Percentiles rank a stretch among this genome's conserved stretches.
Conservation (phyloP, 2,797 vertebrate genomes). For the Microctenopoma lineatum region DNA sequence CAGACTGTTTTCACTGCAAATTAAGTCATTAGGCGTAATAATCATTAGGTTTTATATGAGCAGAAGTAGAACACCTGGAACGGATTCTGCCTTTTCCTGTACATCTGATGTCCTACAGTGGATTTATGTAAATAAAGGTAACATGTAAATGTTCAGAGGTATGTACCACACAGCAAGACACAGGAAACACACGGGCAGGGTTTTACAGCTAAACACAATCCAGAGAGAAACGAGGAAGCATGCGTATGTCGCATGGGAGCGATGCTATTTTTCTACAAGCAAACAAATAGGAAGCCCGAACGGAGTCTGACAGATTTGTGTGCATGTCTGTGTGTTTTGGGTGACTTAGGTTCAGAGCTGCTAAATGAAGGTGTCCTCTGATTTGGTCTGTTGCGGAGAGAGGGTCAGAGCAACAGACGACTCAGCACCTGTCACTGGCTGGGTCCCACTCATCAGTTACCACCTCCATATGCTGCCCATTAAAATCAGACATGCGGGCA, state of each 20-base stretch:
- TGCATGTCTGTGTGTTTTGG: conserved; percentile 13
- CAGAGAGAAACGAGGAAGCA: neutral
- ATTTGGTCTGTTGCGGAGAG: conserved; percentile 49
- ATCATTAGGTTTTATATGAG: neutral
- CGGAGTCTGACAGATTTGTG: neutral
- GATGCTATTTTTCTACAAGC: neutral
- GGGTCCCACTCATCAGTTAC: conserved; percentile 78
- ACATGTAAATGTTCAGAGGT: neutral
- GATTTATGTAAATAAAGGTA: neutral
- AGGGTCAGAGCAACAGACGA: conserved; percentile 66
- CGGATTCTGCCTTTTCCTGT: neutral
- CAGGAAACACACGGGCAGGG: neutral
- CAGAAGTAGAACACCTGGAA: neutral
- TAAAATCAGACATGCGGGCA: conserved; percentile 78
- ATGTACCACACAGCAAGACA: neutral
- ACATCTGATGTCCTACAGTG: neutral
- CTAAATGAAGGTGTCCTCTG: conserved; percentile 73
- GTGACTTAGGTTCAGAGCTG: conserved; percentile 43
- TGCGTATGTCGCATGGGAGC: conserved; percentile 1
- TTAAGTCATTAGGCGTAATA: neutral
- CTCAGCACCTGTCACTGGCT: conserved; percentile 81
- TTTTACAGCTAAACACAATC: neutral
- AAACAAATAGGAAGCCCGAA: conserved; percentile 24
- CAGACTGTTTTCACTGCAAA: neutral
- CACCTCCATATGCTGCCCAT: conserved; percentile 85